Evolutionary conservation across 2,888 invertebrate species (phyloP).

Genomic region (Acanthosepion pharaonis): DNA sequence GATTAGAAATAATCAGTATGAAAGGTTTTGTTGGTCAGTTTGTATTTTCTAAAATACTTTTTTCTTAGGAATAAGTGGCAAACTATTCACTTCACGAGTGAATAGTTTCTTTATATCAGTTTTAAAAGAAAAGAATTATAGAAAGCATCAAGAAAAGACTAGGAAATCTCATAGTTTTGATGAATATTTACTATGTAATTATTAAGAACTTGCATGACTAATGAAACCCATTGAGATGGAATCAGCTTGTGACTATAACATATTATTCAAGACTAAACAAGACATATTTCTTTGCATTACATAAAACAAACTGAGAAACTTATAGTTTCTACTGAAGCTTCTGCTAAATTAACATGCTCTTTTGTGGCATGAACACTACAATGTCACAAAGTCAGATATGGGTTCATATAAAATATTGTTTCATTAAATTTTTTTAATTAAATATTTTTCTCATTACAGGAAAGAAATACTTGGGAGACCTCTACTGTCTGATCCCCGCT

Average conservation of each 20-base stretch:
- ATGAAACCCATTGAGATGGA: background rate
- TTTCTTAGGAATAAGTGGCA: too few relatives aligned
- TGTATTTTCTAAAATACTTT: background rate
- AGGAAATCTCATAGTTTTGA: background rate
- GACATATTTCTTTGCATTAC: background rate
- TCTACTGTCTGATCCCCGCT: constrained; percentile 44
- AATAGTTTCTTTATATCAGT: too few relatives aligned
- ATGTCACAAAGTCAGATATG: background rate
- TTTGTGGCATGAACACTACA: background rate
- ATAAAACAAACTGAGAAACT: background rate
- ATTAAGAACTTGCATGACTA: background rate
- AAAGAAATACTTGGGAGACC: constrained; percentile 47
- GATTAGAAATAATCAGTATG: too few relatives aligned
- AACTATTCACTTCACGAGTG: too few relatives aligned
- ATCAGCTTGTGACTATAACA: background rate
- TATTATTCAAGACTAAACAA: background rate
- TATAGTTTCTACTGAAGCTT: background rate
- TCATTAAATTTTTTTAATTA: background rate
- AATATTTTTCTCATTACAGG: background rate
- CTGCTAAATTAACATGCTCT: background rate
- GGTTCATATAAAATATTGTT: background rate
- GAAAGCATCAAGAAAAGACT: background rate
- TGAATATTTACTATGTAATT: background rate
- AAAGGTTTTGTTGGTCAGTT: background rate
- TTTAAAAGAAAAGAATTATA: background rate